These are phyloP conservation scores for Upupa epops DNA, from an alignment of 2,113 vertebrate genomes.

Conservation along the genomic window DNA sequence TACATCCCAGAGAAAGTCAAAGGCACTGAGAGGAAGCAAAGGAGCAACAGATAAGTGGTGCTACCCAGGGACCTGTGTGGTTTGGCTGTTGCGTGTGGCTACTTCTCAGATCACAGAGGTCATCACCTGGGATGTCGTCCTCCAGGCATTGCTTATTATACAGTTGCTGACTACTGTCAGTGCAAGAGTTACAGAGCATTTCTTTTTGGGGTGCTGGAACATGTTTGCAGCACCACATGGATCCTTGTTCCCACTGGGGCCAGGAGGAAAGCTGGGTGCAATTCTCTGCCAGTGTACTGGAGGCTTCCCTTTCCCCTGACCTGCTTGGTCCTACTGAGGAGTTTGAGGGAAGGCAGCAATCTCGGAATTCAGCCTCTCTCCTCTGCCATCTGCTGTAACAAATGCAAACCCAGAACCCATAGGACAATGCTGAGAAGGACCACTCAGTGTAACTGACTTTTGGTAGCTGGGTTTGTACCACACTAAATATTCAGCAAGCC, in stretches of 20 bases:
- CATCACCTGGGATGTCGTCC: rapidly evolving
- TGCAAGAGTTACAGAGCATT: neutral
- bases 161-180: neutral
- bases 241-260: neutral
- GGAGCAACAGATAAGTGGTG: neutral
- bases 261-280: neutral
- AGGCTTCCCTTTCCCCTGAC: neutral
- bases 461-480: neutral
- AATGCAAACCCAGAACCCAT: neutral
- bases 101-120: neutral
- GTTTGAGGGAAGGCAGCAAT: neutral
- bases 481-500: neutral
- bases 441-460: neutral
- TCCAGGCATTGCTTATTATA: neutral
- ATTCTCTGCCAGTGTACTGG: rapidly evolving
- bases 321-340: neutral
- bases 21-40: neutral
- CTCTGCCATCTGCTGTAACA: neutral
- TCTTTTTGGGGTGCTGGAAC: slow-evolving; percentile 6
- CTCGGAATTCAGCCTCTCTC: neutral
- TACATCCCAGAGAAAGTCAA: neutral
- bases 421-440: neutral
- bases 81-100: rapidly evolving
- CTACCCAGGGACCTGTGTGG: rapidly evolving
- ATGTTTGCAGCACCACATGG: neutral